Conservation (phyloP, 2,113 vertebrate genomes). For the Talpa occidentalis region DNA sequence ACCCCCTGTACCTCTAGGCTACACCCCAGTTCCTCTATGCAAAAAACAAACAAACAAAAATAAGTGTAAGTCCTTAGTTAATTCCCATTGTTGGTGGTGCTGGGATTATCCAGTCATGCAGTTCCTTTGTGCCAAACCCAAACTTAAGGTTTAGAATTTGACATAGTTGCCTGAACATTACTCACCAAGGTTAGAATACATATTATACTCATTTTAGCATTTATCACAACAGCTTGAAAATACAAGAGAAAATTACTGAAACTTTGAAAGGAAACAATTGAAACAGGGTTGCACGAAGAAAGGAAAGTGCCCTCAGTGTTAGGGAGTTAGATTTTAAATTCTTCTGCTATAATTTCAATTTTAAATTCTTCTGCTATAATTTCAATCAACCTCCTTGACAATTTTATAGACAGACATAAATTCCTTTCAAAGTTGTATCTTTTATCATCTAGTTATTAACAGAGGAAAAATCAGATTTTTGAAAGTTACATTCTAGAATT, state of each 20-base stretch:
- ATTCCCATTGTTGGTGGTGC: background rate
- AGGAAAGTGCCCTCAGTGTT: background rate
- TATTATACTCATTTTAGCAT: constrained; percentile 58
- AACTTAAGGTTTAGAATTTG: constrained; percentile 71
- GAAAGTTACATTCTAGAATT: background rate
- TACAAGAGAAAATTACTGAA: constrained; percentile 69
- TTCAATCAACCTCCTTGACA: constrained; percentile 47
- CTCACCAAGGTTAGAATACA: constrained; percentile 70
- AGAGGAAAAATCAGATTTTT: constrained; percentile 12
- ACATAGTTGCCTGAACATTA: constrained; percentile 74
- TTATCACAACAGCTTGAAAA: constrained; percentile 66
- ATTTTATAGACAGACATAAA: constrained; percentile 16
- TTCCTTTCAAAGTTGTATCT: background rate
- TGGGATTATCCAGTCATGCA: constrained; percentile 63
- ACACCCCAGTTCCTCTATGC: too few relatives aligned
- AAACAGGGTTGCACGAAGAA: background rate
- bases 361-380: constrained; percentile 32
- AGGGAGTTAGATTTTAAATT: background rate
- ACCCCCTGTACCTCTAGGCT: too few relatives aligned
- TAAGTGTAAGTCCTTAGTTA: background rate
- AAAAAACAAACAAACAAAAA: background rate
- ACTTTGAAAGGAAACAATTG: constrained; percentile 56
- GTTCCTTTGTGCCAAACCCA: constrained; percentile 69
- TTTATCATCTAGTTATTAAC: constrained; percentile 16
- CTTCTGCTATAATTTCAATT: constrained; percentile 53